A percentile compares a stretch with the other conserved stretches of the same genome.
phyloP scores from a whole-genome alignment of 2,113 vertebrate genomes.

The Oncorhynchus clarkii region DNA sequence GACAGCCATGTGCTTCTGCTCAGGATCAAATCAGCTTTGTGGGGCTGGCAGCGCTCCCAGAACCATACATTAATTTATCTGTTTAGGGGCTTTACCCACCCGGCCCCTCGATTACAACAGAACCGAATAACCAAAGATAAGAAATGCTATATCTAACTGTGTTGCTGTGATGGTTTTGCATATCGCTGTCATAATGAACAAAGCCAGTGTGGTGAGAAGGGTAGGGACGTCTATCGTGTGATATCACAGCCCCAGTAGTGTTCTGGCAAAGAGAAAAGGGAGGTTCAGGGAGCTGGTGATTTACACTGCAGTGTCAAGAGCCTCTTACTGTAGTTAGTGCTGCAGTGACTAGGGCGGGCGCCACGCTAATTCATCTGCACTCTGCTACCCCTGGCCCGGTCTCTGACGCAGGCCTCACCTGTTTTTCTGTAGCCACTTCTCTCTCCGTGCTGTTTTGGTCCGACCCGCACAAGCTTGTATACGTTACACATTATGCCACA shows the following conservation, averaged over 20 bases:
- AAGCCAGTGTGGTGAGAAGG: not conserved
- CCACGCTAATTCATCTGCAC: no score
- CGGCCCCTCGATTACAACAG: slow-evolving; percentile 1
- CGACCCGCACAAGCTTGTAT: slow-evolving; percentile 7
- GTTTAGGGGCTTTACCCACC: slow-evolving; percentile 29
- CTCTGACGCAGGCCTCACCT: no score
- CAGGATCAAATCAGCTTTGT: slow-evolving; percentile 45
- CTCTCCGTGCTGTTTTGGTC: no score
- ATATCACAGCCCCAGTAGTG: no score
- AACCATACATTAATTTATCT: slow-evolving; percentile 47
- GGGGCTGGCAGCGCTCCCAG: slow-evolving; percentile 54
- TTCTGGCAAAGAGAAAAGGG: no score
- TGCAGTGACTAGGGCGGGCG: no score
- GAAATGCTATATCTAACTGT: not conserved
- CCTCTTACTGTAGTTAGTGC: no score
- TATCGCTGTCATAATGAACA: not conserved
- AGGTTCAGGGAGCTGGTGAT: no score
- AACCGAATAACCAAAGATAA: not conserved
- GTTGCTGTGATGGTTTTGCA: not conserved
- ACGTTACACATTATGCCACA: slow-evolving; percentile 16
- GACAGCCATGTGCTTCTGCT: slow-evolving; percentile 19
- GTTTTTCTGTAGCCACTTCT: no score
- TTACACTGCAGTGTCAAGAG: no score
- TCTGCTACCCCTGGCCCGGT: no score
- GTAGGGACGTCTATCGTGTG: not conserved